Evolutionary conservation across 2,113 vertebrate genomes (phyloP), one percentile per base, ranked within the genome.

Genomic region (Riparia riparia): DNA sequence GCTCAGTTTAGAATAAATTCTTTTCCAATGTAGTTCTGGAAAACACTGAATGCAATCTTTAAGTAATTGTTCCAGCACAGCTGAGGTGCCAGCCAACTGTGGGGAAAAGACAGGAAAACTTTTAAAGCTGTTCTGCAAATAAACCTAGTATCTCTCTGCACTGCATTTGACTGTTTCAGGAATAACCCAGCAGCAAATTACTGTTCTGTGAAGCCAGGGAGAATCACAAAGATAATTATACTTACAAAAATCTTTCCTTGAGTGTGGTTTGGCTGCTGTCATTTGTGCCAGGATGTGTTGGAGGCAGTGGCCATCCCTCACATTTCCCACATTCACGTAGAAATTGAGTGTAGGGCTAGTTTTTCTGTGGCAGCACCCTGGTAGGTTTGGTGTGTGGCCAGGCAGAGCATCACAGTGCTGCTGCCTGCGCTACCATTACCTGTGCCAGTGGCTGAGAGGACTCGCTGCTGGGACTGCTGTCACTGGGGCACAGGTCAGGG

Each of bases 321-420:
- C 1, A 0, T 65, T 68, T 77, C 45, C 34, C 19, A 37, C 5
- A 8, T 24, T 4, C 0, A 0, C 41, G 42, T 6, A 70, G 54
- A 45, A 89, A 45, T 37, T 12, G 29, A 63, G 9, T 14, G 19
- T 15, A 29, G 19, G 34, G 25, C 9, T 78, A 60, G 17, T 58
- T 61, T 89, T 84, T 13, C 8, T 65, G 56, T 47, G n/a, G 7
- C 31, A 76, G 2, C 2, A 12, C 3, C 8, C 8, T 12, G 26
- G 24, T 17, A 76, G 14, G 10, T 50, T 79, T 3, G 1, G 2
- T 20, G 28, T 42, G 29, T 32, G 57, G 11, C 17, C 57, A 58
- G 65, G 20, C 14, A 69, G 44, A 65, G 25, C 9, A 72, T 31
- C 49, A 11, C 6, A 6, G 29, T 28, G 37, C 17, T 87, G 54